Conservation (phyloP, 2,797 vertebrate species). For the Calcarius lapponicus region DNA sequence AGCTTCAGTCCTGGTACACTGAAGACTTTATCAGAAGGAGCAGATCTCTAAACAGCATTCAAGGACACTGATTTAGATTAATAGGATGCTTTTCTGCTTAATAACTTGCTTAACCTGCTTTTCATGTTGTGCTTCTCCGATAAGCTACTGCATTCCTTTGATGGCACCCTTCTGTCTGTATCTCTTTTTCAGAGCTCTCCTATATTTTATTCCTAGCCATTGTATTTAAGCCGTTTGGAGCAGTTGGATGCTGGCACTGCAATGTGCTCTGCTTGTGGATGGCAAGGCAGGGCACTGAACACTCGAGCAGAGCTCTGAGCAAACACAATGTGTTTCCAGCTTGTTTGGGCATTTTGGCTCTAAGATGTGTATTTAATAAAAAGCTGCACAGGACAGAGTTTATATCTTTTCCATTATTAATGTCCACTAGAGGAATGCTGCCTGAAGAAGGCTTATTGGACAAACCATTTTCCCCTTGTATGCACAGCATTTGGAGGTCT, state of each 20-base stretch:
- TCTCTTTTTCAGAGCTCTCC: neutral
- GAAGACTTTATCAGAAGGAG: neutral
- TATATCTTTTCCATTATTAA: slow-evolving; percentile 38
- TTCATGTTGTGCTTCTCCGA: neutral
- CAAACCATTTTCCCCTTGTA: neutral
- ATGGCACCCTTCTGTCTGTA: neutral
- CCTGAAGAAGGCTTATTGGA: neutral
- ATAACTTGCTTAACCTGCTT: neutral
- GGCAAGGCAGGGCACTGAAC: neutral
- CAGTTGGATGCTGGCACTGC: neutral
- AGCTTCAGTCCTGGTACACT: neutral
- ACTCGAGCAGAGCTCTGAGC: neutral
- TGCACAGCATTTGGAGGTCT: neutral
- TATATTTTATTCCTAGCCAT: neutral
- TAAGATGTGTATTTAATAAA: neutral
- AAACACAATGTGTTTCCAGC: neutral
- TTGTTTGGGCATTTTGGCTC: neutral
- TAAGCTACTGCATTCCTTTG: neutral
- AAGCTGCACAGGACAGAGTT: neutral
- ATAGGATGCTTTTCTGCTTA: neutral
- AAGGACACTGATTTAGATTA: neutral
- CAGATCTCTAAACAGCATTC: neutral
- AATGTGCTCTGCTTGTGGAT: neutral
- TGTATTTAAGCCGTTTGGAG: neutral
- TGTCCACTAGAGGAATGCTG: neutral